phyloP scores from a whole-genome alignment of 2,888 invertebrate genomes.

The Leistus spinibarbis region DNA sequence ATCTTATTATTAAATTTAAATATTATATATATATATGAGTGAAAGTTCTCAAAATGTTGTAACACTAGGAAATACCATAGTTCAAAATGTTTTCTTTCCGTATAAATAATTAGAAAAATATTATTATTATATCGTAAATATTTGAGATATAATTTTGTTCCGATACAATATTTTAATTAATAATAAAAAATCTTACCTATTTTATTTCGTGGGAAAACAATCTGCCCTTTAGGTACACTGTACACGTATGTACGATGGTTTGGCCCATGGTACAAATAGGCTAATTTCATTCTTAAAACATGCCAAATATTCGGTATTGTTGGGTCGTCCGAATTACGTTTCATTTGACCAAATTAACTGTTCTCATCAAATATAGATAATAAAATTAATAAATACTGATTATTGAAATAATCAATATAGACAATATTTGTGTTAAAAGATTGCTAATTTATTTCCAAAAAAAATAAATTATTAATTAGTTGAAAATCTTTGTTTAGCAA shows the following conservation, averaged over 20 bases:
- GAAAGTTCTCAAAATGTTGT: background rate
- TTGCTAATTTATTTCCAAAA: no score
- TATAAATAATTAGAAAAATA: no score
- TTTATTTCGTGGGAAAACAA: slow-evolving; percentile 51
- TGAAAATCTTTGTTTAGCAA: no score
- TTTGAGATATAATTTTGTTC: background rate
- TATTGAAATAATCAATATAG: background rate
- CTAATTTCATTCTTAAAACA: slow-evolving; percentile 44
- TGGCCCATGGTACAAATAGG: slow-evolving; percentile 48
- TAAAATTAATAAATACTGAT: background rate
- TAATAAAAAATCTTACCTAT: slow-evolving; percentile 41
- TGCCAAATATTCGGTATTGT: slow-evolving; percentile 23
- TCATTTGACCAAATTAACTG: background rate
- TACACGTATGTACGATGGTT: slow-evolving; percentile 51
- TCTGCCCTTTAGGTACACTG: slow-evolving; percentile 46
- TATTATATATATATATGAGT: no score
- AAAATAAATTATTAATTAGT: no score
- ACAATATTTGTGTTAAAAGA: background rate
- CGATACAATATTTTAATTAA: background rate
- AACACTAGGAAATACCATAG: no score
- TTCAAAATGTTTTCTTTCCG: no score
- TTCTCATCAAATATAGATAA: background rate
- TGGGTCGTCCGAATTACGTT: background rate
- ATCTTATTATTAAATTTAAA: no score
- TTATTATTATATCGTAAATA: background rate